Base-by-base conservation (phyloP, 1,140 invertebrate genomes). In the Anastrepha obliqua region DNA sequence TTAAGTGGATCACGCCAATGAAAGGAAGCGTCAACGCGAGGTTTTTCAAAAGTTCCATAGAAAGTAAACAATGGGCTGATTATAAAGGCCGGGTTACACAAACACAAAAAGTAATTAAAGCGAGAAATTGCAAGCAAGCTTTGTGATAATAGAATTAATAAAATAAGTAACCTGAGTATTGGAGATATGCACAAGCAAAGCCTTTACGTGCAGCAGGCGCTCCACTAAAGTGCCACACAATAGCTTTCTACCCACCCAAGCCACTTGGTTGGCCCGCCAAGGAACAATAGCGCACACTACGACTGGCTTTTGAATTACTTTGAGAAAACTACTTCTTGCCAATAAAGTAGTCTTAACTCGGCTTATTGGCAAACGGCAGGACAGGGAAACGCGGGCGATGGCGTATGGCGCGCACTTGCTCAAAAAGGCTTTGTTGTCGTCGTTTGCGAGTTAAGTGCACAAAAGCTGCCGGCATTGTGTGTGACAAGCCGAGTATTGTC, bases 331-430 rank as follows among this genome's bases (percentile, higher is more conserved):
- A 81, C 44, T 81, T n/a, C 47, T 81, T 58, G 74, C 74, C 74
- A 81, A 81, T 81, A 81, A 81, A 81, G 74, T 81, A 81, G 74
- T 55, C 42, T 58, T 81, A 81, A 51, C 74, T 55, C 20, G 74
- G 74, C 74, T 55, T 55, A 81, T 51, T 9, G 47, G 6, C 47
- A 81, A 81, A 55, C 3, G 11, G 65, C 39, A 2, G 15, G 67
- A 15, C 39, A 47, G 42, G 51, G 51, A 15, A 13, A 42, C 5
- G 17, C 3, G 39, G 42, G 17, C 13, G 13, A 2, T 1, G 67
- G 42, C 29, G 0, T 29, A 29, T 29, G 29, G 29, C 29, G 29
- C 29, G 29, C 29, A 55, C 51, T 8, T 55, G 11, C 51, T 8
- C 51, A 39, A 67, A 39, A 55, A 58, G n/a, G 74, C 74, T 20